These are phyloP conservation scores for Alosa sapidissima DNA, from an alignment of 2,797 vertebrate genomes.

Conservation along the genomic window DNA sequence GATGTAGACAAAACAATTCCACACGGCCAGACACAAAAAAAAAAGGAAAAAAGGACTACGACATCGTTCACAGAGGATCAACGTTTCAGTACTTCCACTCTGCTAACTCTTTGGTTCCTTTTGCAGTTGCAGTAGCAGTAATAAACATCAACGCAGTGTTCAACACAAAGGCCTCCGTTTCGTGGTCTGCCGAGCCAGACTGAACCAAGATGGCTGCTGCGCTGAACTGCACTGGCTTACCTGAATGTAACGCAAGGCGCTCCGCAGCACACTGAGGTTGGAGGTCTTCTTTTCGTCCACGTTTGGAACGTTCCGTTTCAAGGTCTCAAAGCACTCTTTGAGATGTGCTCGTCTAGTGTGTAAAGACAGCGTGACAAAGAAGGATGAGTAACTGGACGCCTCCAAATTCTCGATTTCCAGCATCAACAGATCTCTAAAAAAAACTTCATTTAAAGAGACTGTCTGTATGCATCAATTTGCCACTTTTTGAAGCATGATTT, in stretches of 20 bases:
- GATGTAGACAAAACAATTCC: background rate
- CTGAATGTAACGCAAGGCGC: conserved; percentile 97
- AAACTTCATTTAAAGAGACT: too few relatives aligned
- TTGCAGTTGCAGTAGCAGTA: background rate
- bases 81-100: background rate
- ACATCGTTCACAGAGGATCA: background rate
- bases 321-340: conserved; percentile 97
- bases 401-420: background rate
- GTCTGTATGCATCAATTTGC: background rate
- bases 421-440: background rate
- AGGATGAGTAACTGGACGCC: background rate
- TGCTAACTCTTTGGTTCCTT: background rate
- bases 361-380: background rate
- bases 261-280: conserved; percentile 95
- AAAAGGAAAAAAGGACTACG: background rate
- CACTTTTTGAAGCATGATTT: conserved; percentile 26
- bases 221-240: conserved; percentile 62
- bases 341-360: conserved; percentile 85
- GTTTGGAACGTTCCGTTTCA: conserved; percentile 97
- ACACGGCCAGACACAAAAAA: background rate
- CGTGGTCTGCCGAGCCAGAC: background rate
- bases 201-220: background rate
- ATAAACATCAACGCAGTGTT: background rate
- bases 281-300: conserved; percentile 99
- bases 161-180: background rate